Evolutionary conservation across 2,797 vertebrate species (phyloP).

Genomic region (Eutrigla gurnardus): DNA sequence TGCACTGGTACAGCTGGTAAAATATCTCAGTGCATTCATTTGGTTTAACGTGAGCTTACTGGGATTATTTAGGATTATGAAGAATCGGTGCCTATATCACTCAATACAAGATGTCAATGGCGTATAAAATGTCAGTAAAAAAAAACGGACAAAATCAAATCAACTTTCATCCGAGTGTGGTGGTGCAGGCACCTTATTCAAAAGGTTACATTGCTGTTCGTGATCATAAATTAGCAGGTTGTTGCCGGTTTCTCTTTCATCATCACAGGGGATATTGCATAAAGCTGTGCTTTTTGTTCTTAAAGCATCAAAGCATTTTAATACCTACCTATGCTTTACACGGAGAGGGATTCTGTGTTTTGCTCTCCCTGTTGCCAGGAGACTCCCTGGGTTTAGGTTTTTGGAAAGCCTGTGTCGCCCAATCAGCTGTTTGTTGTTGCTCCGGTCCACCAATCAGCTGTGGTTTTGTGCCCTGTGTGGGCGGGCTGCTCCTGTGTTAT

Average conservation of each 20-base stretch:
- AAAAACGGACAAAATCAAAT: neutral
- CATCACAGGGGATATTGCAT: slow-evolving; percentile 26
- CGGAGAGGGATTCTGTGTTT: slow-evolving; percentile 55
- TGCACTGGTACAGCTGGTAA: slow-evolving; percentile 6
- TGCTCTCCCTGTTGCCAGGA: slow-evolving; percentile 81
- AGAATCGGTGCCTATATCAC: slow-evolving; percentile 12
- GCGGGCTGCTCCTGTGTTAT: slow-evolving; percentile 64
- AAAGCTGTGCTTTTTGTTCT: slow-evolving; percentile 28
- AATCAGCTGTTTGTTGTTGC: slow-evolving; percentile 75
- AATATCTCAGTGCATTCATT: slow-evolving; percentile 22
- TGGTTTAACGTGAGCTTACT: slow-evolving; percentile 16
- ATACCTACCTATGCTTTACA: slow-evolving; percentile 42
- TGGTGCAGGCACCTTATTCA: neutral
- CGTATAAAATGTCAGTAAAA: neutral
- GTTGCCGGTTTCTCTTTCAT: slow-evolving; percentile 33
- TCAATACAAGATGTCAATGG: neutral
- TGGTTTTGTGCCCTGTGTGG: slow-evolving; percentile 62
- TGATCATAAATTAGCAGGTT: slow-evolving; percentile 12
- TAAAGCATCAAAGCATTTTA: slow-evolving; percentile 43
- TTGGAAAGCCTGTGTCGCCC: slow-evolving; percentile 62
- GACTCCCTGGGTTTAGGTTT: slow-evolving; percentile 64
- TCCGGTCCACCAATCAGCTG: slow-evolving; percentile 66
- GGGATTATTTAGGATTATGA: slow-evolving; percentile 42
- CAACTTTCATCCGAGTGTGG: too few relatives aligned
- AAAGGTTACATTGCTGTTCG: neutral